phyloP scores from a whole-genome alignment of 1,140 invertebrate species.

The Adoxophyes honmai region DNA sequence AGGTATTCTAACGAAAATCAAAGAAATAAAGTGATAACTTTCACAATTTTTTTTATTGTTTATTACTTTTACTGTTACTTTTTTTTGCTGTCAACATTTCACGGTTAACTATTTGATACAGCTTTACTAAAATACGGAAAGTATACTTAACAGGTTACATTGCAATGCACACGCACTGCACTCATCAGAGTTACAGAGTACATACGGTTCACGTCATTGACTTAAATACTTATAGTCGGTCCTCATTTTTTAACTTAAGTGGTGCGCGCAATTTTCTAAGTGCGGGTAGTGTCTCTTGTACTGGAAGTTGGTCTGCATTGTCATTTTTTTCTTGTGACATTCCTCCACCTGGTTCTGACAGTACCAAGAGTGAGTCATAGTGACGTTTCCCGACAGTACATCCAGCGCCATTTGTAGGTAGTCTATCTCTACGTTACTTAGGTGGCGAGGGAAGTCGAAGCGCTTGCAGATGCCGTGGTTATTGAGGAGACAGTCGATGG shows the following conservation, averaged over 20 bases:
- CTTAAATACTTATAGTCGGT: too few species aligned
- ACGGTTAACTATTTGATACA: neutral
- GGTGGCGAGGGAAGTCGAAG: conserved; percentile 36
- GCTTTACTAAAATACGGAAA: neutral
- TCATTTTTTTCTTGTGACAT: conserved; percentile 17
- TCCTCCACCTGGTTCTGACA: neutral
- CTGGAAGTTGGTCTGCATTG: conserved; percentile 21
- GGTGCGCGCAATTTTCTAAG: neutral
- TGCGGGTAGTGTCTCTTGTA: neutral
- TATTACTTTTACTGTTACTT: neutral
- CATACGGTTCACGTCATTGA: too few species aligned
- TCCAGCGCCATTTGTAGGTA: conserved; percentile 31
- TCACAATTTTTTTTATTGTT: neutral
- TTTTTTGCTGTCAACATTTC: neutral
- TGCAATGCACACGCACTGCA: too few species aligned
- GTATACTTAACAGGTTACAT: too few species aligned
- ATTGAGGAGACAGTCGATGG: conserved; percentile 39
- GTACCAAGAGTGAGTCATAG: conserved; percentile 35
- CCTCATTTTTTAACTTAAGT: too few species aligned
- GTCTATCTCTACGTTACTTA: conserved; percentile 32
- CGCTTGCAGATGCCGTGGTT: conserved; percentile 40
- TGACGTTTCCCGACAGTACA: conserved; percentile 25
- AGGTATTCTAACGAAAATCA: neutral
- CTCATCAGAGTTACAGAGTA: too few species aligned
- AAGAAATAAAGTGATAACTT: neutral